Evolutionary conservation across 2,797 vertebrate species (phyloP).

Genomic region (Arnoldichthys spilopterus): DNA sequence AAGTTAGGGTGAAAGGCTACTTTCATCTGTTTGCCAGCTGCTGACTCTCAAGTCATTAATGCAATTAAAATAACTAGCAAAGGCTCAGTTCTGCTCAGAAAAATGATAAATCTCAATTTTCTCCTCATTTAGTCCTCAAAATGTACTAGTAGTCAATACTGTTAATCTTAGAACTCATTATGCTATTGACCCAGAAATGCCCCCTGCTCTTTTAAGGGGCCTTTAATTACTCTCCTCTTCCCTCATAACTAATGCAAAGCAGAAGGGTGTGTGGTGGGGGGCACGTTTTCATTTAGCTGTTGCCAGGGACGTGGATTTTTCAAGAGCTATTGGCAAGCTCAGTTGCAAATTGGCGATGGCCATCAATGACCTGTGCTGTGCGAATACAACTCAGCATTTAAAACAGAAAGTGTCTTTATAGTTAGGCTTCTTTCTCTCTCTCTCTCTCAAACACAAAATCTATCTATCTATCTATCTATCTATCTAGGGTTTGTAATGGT

Average conservation of each 20-base stretch:
- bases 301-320: background rate
- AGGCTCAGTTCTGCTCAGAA: too few relatives aligned
- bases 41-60: background rate
- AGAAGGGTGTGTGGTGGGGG: background rate
- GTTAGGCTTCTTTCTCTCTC: too few relatives aligned
- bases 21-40: background rate
- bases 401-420: background rate
- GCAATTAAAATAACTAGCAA: background rate
- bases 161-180: slow-evolving; percentile 1
- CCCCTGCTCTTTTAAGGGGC: background rate
- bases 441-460: too few relatives aligned
- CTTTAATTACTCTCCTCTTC: slow-evolving; percentile 3
- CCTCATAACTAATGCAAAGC: background rate
- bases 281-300: background rate
- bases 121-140: background rate
- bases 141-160: background rate
- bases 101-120: background rate
- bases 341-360: background rate
- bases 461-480: too few relatives aligned
- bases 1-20: background rate
- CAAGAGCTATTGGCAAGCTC: background rate
- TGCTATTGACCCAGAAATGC: background rate
- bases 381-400: background rate
- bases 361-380: background rate
- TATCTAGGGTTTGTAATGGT: too few relatives aligned